Percentiles rank a stretch among this genome's conserved stretches.
Evolutionary conservation across 2,888 invertebrate species (phyloP).

Genomic region (Cantharis lateralis): DNA sequence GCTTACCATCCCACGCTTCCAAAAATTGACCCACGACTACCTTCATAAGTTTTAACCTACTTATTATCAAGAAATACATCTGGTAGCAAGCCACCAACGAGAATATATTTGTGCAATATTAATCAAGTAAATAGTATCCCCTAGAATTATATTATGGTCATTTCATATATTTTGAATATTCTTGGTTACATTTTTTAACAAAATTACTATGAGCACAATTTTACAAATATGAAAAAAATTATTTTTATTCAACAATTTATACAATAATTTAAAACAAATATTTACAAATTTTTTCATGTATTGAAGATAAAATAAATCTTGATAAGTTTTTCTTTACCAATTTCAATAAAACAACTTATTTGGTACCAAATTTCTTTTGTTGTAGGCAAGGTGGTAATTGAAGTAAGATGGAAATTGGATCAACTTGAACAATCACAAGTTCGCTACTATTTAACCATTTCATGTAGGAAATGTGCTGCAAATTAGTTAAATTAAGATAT

Average conservation of each 20-base stretch:
- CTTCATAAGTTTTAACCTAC: too few relatives aligned
- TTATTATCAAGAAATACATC: too few relatives aligned
- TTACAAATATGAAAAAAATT: not conserved
- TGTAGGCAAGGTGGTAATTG: conserved; percentile 73
- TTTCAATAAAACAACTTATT: conserved; percentile 38
- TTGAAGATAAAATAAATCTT: not conserved
- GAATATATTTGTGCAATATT: too few relatives aligned
- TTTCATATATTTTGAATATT: too few relatives aligned
- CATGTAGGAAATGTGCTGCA: conserved; percentile 76
- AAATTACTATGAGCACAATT: too few relatives aligned
- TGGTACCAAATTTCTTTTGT: conserved; percentile 67
- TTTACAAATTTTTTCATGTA: not conserved
- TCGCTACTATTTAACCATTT: conserved; percentile 71
- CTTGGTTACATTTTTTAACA: too few relatives aligned
- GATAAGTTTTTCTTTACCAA: not conserved
- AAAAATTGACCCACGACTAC: too few relatives aligned
- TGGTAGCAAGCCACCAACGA: too few relatives aligned
- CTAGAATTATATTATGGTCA: too few relatives aligned
- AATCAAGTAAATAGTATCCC: too few relatives aligned
- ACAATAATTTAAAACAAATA: not conserved
- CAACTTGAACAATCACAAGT: conserved; percentile 77
- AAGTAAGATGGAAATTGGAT: conserved; percentile 70
- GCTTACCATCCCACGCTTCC: too few relatives aligned
- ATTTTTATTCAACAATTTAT: not conserved
- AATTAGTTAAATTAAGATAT: conserved; percentile 35